Base-by-base conservation (phyloP, 2,888 invertebrate genomes). In the Chrysotoxum bicinctum region DNA sequence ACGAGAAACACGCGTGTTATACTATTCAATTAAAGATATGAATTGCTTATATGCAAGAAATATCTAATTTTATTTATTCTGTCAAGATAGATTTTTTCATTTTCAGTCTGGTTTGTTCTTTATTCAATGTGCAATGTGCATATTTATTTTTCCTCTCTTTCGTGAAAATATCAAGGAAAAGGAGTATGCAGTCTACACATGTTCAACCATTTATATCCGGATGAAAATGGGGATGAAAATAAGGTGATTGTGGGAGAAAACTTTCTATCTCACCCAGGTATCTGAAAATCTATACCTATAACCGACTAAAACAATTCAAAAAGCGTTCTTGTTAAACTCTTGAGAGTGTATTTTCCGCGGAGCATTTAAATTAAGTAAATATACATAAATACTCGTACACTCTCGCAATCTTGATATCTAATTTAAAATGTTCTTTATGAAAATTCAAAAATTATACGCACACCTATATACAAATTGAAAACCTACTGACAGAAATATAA, bases 71-170 rank as follows among this genome's bases (percentile, higher is more conserved):
- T n/a, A n/a, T n/a, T 26, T 5, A 26, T 26, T 5, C 5, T 26
- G 79, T 69, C 74, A 73, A 68, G 50, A 56, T 26, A 35, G 56
- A 26, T 35, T 19, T 56, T 16, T 43, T 43, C n/a, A 30, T 56
- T 69, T 68, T 68, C 43, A 52, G 16, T 43, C 35, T 26, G 9
- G 21, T 19, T 37, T 43, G 40, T 30, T 30, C 48, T 56, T 64
- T n/a, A n/a, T 56, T 16, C 6, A 32, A n/a, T n/a, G n/a, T n/a
- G 56, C 16, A 26, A 6, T 35, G 19, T 56, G 21, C 35, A 56
- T 21, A 35, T 32, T 58, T 58, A 16, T 7, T 26, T 32, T 54
- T 1, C 32, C 21, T 56, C 7, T 19, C 48, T 32, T 19, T 23
- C 14, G 1, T n/a, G 35, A 1, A 35, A 5, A 43, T 7, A 19